A percentile compares a stretch with the other conserved stretches of the same genome.
Evolutionary conservation across 2,113 vertebrate species (phyloP).

Genomic region (Paradoxurus hermaphroditus): DNA sequence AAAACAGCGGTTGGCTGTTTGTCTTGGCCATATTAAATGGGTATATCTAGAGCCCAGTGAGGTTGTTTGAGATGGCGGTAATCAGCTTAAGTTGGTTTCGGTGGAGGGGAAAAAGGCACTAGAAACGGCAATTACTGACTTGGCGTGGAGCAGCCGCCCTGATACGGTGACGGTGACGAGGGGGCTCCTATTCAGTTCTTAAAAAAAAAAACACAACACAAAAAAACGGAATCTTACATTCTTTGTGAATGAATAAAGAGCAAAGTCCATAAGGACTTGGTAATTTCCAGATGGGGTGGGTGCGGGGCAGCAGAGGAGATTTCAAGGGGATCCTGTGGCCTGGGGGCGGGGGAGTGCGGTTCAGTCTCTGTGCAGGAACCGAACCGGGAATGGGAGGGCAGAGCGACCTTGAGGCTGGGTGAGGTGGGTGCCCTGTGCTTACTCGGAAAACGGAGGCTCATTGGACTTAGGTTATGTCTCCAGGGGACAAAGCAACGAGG

Average conservation of each 20-base stretch:
- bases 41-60: constrained; percentile 80
- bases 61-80: constrained; percentile 71
- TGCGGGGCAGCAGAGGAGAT: not conserved
- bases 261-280: not conserved
- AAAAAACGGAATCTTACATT: constrained; percentile 34
- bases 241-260: constrained; percentile 51
- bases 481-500: not conserved
- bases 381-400: fast-evolving
- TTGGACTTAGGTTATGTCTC: fast-evolving
- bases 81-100: constrained; percentile 70
- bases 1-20: constrained; percentile 85
- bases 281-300: constrained; percentile 53
- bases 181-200: constrained; percentile 57
- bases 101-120: constrained; percentile 37
- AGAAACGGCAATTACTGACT: constrained; percentile 63
- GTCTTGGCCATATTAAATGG: constrained; percentile 83
- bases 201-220: not conserved
- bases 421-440: not conserved
- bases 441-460: fast-evolving
- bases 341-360: not conserved
- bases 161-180: not conserved
- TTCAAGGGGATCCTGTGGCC: not conserved
- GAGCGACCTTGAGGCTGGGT: too few relatives aligned
- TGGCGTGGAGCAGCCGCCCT: constrained; percentile 12
- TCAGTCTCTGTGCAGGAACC: not conserved